phyloP scores from a whole-genome alignment of 2,113 vertebrate species.

The Halcyon malimbica region DNA sequence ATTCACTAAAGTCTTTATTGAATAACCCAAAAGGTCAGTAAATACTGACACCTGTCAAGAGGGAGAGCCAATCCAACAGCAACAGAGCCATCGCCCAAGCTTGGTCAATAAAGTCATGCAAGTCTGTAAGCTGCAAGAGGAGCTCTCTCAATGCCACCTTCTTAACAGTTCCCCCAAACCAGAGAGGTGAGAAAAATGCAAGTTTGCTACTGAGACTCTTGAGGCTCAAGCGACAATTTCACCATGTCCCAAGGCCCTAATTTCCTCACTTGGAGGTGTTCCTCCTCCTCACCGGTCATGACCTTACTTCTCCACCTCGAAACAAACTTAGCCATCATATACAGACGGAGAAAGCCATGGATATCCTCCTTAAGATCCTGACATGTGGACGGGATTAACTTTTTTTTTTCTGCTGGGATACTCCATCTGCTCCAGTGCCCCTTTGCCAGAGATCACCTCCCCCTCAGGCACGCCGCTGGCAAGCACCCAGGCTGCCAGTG shows the following conservation, averaged over 20 bases:
- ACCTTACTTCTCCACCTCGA: background rate
- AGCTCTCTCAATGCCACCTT: background rate
- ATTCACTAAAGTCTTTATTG: background rate
- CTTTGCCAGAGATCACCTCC: background rate
- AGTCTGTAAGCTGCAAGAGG: background rate
- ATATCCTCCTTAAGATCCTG: background rate
- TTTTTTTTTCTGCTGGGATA: background rate
- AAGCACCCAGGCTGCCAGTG: background rate
- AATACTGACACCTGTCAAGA: background rate
- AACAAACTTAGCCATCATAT: background rate
- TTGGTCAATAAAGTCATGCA: background rate
- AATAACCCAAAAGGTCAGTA: background rate
- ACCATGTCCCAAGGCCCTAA: background rate
- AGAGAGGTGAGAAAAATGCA: background rate
- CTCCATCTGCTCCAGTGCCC: background rate
- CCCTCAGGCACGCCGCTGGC: background rate
- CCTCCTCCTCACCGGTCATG: background rate
- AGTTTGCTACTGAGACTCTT: background rate
- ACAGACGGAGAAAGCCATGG: background rate
- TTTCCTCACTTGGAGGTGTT: background rate
- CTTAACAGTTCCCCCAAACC: background rate
- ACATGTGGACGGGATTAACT: rapidly evolving
- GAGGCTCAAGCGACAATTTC: background rate
- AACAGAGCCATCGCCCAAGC: background rate
- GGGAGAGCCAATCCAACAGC: background rate